Evolutionary conservation across 2,888 invertebrate genomes (phyloP).

Genomic region (Lysandra coridon): DNA sequence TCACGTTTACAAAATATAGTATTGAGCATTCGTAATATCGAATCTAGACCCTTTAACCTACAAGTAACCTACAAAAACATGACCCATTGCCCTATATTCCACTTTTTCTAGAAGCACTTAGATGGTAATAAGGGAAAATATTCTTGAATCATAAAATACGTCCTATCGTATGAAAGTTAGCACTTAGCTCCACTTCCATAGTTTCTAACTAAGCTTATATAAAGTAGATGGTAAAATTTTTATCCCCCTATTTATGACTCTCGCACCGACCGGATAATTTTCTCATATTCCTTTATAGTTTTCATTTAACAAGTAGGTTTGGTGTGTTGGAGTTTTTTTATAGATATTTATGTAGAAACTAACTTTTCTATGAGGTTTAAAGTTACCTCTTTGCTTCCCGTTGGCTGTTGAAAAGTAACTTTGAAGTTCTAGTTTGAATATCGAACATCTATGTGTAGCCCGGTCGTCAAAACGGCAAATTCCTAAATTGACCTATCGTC

Average conservation of each 20-base stretch:
- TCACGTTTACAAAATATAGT: too few species aligned
- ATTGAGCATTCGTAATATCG: too few species aligned
- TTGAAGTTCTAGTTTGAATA: too few species aligned
- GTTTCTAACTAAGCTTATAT: constrained; percentile 18
- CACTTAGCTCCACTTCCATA: constrained; percentile 10
- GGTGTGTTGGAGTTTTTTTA: neutral
- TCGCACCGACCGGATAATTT: constrained; percentile 1
- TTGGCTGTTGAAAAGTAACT: too few species aligned
- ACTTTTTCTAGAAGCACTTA: neutral
- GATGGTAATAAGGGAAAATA: neutral
- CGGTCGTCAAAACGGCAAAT: too few species aligned
- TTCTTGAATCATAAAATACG: constrained; percentile 14
- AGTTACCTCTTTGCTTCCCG: too few species aligned
- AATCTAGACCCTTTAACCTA: neutral
- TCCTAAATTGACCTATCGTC: too few species aligned
- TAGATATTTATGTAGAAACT: too few species aligned
- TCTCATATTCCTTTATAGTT: constrained; percentile 20
- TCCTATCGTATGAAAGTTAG: constrained; percentile 10
- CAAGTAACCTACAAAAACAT: neutral
- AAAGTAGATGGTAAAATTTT: constrained; percentile 19
- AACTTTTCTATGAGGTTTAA: too few species aligned
- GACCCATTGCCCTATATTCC: neutral
- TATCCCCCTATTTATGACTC: constrained; percentile 10
- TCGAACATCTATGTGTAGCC: too few species aligned
- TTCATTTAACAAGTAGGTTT: constrained; percentile 6